phyloP scores from a whole-genome alignment of 2,113 vertebrate genomes.

The Leptocoma aspasia region DNA sequence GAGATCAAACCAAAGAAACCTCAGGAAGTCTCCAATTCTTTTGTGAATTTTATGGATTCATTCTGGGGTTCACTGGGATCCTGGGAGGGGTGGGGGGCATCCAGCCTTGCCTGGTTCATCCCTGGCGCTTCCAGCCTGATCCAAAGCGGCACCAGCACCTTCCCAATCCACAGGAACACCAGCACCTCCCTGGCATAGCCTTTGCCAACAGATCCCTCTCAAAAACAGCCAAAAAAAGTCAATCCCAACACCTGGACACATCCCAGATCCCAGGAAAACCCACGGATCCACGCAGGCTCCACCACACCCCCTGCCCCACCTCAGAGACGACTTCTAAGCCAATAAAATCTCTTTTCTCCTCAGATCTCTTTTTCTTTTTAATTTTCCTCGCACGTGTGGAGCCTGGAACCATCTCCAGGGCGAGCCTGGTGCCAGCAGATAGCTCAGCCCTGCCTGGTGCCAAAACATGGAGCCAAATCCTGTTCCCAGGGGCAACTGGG shows the following conservation, averaged over 20 bases:
- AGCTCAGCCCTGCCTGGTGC: neutral
- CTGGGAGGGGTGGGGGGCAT: neutral
- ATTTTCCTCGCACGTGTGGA: neutral
- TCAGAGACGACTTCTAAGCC: neutral
- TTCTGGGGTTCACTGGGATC: rapidly evolving
- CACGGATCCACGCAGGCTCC: rapidly evolving
- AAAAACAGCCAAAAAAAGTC: rapidly evolving
- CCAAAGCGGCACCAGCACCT: neutral
- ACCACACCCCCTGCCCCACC: rapidly evolving
- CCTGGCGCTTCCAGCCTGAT: neutral
- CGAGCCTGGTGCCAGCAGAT: neutral
- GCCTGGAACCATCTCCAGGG: neutral
- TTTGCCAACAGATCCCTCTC: neutral
- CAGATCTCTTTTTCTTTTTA: neutral
- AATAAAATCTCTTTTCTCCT: neutral
- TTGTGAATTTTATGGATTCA: neutral
- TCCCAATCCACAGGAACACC: no score
- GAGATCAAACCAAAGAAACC: neutral
- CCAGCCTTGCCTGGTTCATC: neutral
- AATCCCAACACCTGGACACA: rapidly evolving
- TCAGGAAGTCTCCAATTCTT: neutral
- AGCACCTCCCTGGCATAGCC: neutral
- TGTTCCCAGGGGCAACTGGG: slow-evolving; percentile 13
- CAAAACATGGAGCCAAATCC: neutral
- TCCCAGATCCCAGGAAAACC: neutral